Evolutionary conservation across 1,140 invertebrate genomes (phyloP).

Genomic region (Mamestra configurata): DNA sequence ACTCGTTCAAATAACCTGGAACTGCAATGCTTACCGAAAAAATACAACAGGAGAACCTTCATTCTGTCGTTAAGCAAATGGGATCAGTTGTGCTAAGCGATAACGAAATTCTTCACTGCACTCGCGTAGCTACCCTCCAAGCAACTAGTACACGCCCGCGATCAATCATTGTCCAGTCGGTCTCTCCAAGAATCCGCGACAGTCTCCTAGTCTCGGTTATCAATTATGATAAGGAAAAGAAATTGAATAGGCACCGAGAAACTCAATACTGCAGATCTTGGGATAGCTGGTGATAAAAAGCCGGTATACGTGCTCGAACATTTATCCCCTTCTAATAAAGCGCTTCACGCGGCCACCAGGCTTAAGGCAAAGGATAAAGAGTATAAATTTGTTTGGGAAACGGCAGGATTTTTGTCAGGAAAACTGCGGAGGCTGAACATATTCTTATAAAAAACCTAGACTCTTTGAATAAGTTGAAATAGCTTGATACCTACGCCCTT

Average conservation of each 20-base stretch:
- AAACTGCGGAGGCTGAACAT: slow-evolving; percentile 49
- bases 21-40: not conserved
- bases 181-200: not conserved
- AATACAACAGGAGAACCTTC: not conserved
- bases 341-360: too few relatives aligned
- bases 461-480: not conserved
- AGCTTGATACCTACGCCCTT: not conserved
- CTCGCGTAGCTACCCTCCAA: not conserved
- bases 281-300: not conserved
- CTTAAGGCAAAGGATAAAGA: slow-evolving; percentile 52
- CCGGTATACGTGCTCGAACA: slow-evolving; percentile 7
- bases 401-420: slow-evolving; percentile 59
- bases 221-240: slow-evolving; percentile 8
- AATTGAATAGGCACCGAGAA: not conserved
- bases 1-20: not conserved
- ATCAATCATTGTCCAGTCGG: not conserved
- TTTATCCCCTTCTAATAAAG: slow-evolving; percentile 8
- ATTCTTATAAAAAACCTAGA: not conserved
- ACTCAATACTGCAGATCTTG: slow-evolving; percentile 1
- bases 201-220: not conserved
- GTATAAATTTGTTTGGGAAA: slow-evolving; percentile 64
- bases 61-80: not conserved
- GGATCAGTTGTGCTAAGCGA: not conserved
- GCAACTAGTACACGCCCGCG: not conserved
- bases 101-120: slow-evolving; percentile 3